Base-by-base conservation (phyloP, 2,888 invertebrate genomes). In the Caenorhabditis doughertyi region DNA sequence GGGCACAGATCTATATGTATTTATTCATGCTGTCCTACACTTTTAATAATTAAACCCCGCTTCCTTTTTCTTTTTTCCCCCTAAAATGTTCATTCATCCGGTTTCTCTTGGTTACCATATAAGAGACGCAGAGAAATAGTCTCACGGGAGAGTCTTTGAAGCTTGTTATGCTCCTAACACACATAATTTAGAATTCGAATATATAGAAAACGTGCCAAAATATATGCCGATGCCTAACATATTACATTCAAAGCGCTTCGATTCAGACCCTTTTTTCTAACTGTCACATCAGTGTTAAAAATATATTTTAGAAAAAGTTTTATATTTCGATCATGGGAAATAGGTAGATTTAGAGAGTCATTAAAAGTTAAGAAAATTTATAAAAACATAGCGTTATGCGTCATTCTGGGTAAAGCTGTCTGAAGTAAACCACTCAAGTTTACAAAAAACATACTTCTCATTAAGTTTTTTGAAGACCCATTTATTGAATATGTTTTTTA, bases 91-190 rank as follows among this genome's bases (percentile, higher is more conserved):
- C 49, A 44, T n/a, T 11, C 62, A 44, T 9, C 44, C 21, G 27
- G 47, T 64, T 47, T 64, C 64, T 64, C 64, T 18, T 64, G 64
- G 64, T 64, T 49, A 64, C 64, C 64, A 64, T 18, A 27, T 16
- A 21, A 49, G 64, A 64, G 64, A 64, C 64, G 49, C 23, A 64
- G 64, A 49, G 32, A 49, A 23, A n/a, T 64, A 2, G 5, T 44
- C 62, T 62, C 44, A 29, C 62, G 56, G 56, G 21, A 16, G 39
- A 18, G 18, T 49, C 39, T 60, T 25, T 21, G 23, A 18, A 62
- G 47, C 62, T 64, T 64, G 47, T 64, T 64, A 64, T 64, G 64
- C 49, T 49, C n/a, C 29, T 32, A 21, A 25, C 27, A 49, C 23
- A 35, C 25, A 49, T 64, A 64, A 64, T 64, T 64, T 49, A 32